phyloP scores from a whole-genome alignment of 2,797 vertebrate genomes.

The Myotis planiceps region DNA sequence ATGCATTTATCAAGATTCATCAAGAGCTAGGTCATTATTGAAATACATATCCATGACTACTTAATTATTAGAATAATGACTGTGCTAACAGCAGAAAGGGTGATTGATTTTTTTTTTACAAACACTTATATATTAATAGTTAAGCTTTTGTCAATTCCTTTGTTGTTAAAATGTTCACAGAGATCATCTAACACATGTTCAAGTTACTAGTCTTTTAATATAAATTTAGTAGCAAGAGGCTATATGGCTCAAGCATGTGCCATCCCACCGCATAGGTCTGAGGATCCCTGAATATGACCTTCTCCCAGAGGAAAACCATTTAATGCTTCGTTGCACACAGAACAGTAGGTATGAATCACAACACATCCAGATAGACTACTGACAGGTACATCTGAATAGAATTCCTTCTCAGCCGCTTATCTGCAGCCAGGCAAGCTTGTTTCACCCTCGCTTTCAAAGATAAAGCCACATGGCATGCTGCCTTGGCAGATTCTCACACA shows the following conservation, averaged over 20 bases:
- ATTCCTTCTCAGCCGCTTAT: conserved; percentile 84
- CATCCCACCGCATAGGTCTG: conserved; percentile 78
- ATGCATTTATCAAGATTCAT: not conserved
- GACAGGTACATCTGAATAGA: conserved; percentile 83
- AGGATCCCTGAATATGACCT: conserved; percentile 87
- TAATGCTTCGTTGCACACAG: conserved; percentile 89
- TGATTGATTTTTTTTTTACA: conserved; percentile 24
- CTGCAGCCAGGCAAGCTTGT: conserved; percentile 84
- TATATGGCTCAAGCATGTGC: conserved; percentile 73
- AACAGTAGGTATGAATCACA: conserved; percentile 89
- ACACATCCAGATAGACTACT: conserved; percentile 91
- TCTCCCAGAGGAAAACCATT: conserved; percentile 93
- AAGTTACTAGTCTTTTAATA: conserved; percentile 44
- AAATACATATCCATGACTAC: not conserved
- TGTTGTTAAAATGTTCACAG: not conserved
- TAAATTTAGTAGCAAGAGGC: conserved; percentile 84
- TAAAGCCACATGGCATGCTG: conserved; percentile 82
- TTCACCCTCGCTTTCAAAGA: conserved; percentile 85
- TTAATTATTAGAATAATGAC: conserved; percentile 14
- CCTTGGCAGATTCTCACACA: conserved; percentile 83
- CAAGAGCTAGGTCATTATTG: not conserved
- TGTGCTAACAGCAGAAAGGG: not conserved
- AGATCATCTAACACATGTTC: conserved; percentile 29
- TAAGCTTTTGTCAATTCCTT: not conserved
- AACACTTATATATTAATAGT: conserved; percentile 7